Conservation (phyloP, 2,113 vertebrate species). For the Amphiprion percula region DNA sequence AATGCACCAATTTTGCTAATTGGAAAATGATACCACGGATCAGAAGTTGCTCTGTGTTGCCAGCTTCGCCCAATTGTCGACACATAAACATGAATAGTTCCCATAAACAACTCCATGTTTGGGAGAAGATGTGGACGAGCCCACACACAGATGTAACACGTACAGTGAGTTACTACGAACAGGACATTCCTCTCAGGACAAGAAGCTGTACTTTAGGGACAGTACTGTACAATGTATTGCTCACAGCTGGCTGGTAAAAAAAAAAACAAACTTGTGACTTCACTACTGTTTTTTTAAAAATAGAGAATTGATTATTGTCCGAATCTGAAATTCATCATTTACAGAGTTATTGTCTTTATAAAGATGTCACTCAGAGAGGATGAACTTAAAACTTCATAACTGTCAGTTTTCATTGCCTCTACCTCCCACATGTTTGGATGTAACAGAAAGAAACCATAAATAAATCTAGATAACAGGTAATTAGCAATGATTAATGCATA, state of each 20-base stretch:
- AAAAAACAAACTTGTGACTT: conserved; percentile 1
- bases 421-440: background rate
- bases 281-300: conserved; percentile 5
- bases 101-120: conserved; percentile 79
- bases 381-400: too few species aligned
- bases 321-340: conserved; percentile 17
- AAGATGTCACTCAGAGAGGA: background rate
- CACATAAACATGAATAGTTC: conserved; percentile 75
- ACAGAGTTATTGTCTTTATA: background rate
- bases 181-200: conserved; percentile 37
- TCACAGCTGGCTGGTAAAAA: conserved; percentile 13
- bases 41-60: conserved; percentile 34
- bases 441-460: background rate
- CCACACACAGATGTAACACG: conserved; percentile 69
- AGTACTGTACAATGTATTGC: conserved; percentile 13
- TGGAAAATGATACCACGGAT: conserved; percentile 70
- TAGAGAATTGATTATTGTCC: background rate
- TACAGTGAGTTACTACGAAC: conserved; percentile 33
- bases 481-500: too few species aligned
- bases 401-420: too few species aligned
- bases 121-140: conserved; percentile 49
- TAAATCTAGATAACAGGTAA: too few species aligned
- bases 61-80: conserved; percentile 66
- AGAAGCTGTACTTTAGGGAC: conserved; percentile 18
- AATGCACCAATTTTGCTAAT: conserved; percentile 72